Percentiles rank a stretch among this genome's conserved stretches.
These are phyloP conservation scores for Anseranas semipalmata DNA, from an alignment of 2,113 vertebrate species.

Conservation along the genomic window DNA sequence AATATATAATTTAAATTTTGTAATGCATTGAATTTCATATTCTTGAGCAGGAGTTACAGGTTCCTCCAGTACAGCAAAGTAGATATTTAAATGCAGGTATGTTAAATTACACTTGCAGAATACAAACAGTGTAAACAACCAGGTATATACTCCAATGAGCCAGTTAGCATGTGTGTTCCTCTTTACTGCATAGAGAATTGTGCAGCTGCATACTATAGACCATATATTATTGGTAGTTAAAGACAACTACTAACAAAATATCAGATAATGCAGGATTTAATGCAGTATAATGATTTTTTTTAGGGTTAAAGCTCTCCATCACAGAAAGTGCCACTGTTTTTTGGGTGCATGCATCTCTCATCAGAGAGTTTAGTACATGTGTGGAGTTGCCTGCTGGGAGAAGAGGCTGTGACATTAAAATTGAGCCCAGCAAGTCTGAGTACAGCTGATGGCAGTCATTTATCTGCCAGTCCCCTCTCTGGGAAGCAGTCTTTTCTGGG, in stretches of 20 bases:
- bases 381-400: not conserved
- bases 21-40: not conserved
- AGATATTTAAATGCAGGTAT: not conserved
- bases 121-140: not conserved
- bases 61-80: not conserved
- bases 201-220: not conserved
- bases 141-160: not conserved
- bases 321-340: not conserved
- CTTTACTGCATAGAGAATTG: not conserved
- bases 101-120: not conserved
- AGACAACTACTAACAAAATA: not conserved
- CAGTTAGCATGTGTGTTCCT: not conserved
- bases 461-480: not conserved
- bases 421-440: accelerated
- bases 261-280: not conserved
- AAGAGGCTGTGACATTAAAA: not conserved
- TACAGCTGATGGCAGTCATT: not conserved
- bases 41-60: not conserved
- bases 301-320: not conserved
- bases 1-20: not conserved
- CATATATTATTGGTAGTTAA: not conserved
- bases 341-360: not conserved
- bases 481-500: not conserved
- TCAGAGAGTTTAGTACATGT: not conserved
- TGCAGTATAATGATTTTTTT: not conserved